Base-by-base conservation (phyloP, 1,140 invertebrate species). In the Drosophila carrolli region DNA sequence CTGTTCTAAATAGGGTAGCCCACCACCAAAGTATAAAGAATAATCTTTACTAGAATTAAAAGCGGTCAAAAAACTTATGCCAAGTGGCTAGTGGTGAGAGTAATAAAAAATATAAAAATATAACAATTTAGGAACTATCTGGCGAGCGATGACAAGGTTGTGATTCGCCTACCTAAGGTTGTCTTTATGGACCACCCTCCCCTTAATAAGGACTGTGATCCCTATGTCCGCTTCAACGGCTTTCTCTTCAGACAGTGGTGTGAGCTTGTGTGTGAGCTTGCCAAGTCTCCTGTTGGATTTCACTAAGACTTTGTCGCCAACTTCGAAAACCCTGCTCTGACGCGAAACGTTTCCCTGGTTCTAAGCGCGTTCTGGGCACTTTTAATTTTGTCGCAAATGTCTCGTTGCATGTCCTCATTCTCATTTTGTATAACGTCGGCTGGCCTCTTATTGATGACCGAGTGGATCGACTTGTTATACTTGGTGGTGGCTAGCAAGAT, bases 381-480 rank as follows among this genome's bases (percentile, higher is more conserved):
- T 19, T 46, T 54, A 6, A 63, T 63, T 19, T 37, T 54, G 5
- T 63, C 16, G 9, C 11, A 29, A n/a, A 63, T 44, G 23, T 63
- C 19, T n/a, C 6, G 29, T 13, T 61, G 37, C 27, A 38, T 23
- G 47, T 53, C 48, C 9, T 62, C 27, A 9, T 38, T 8, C 14
- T 55, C 23, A 4, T 14, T n/a, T 11, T 62, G 50, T 27, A 44
- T 37, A 4, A 60, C 16, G 10, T 60, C 58, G 5, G 38, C 44
- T 27, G 35, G 58, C 13, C 35, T 38, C 23, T 50, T 37, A 23
- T 60, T 35, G 23, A 51, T n/a, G n/a, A n/a, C n/a, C n/a, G 35
- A 29, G 19, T 59, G 32, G 16, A 46, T 57, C 14, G 57, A 60
- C 5, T 35, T 46, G 19, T 43, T 60, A 11, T 60, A 60, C 10